Evolutionary conservation across 1,140 invertebrate genomes (phyloP), one percentile per base, ranked within the genome.

Genomic region (Hermetia illucens): DNA sequence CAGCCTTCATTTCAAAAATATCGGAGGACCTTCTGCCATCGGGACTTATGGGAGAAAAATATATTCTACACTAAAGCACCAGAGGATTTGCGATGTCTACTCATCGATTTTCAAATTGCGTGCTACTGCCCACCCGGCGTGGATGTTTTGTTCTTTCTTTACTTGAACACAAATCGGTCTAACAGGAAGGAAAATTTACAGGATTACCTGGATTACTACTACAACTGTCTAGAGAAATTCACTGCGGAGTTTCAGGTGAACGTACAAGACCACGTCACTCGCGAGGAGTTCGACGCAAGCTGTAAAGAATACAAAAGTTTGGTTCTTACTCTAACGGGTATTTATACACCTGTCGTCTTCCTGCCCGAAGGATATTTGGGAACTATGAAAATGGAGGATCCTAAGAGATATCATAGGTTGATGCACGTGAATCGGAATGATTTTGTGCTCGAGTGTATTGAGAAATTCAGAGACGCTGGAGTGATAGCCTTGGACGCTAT

Each of bases 21-120:
- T 21, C 21, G 24, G 17, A 71, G 68, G 34, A 69, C 72, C 0
- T 45, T 72, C 12, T 64, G 55, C 35, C 73, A 73, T 47, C 61
- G 63, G 0, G 66, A 75, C 56, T 51, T 71, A 3, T 73, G 71
- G 70, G 61, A 61, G 20, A 71, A 69, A 40, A 74, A 74, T 42
- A 39, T 74, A 2, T 46, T 74, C 42, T 73, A 69, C 44, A 67
- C 61, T 44, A 71, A 71, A 40, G 52, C 24, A 4, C 12, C 5
- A 10, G 18, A 62, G 17, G 41, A 64, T 12, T 31, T 43, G 1
- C 58, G 65, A 12, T 72, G 71, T 42, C 39, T 66, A 10, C 43
- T 74, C 3, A 59, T 74, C 8, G 70, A 74, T 46, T 72, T 68
- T 41, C 68, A 71, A 51, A 47, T 65, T 10, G 36, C 62, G 1